Percentiles rank a stretch among this genome's conserved stretches.
Evolutionary conservation across 2,113 vertebrate species (phyloP).

Genomic region (Silurus asotus): DNA sequence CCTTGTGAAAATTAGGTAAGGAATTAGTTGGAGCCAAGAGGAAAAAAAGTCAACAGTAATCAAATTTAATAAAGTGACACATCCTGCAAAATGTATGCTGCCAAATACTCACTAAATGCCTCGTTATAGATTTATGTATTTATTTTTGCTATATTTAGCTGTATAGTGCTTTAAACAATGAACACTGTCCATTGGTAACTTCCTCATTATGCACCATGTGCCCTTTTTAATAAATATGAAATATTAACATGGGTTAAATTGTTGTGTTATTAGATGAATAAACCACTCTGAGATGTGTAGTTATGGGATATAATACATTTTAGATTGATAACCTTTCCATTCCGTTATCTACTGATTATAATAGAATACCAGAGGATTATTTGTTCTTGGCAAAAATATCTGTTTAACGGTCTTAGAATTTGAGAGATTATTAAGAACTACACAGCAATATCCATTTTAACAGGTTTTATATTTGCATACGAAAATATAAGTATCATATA

Average conservation of each 20-base stretch:
- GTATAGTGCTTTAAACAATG: too few species aligned
- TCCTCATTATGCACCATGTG: neutral
- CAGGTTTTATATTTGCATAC: neutral
- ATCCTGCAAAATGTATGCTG: neutral
- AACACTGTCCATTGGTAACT: too few species aligned
- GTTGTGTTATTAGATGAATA: neutral
- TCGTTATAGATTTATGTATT: slow-evolving; percentile 18
- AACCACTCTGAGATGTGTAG: neutral
- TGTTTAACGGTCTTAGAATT: neutral
- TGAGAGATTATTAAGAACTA: neutral
- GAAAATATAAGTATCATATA: neutral
- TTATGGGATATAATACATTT: neutral
- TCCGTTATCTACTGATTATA: neutral
- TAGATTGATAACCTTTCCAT: neutral
- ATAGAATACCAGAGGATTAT: neutral
- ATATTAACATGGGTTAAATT: neutral
- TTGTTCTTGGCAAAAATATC: neutral
- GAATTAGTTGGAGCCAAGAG: neutral
- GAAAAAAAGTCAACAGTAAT: slow-evolving; percentile 5
- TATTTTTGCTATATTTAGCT: neutral
- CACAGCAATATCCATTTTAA: neutral
- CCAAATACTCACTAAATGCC: neutral
- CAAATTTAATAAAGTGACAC: slow-evolving; percentile 15
- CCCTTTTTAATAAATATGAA: neutral
- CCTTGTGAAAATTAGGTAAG: neutral